These are phyloP conservation scores for Metopolophium dirhodum DNA, from an alignment of 1,140 invertebrate genomes.

Conservation along the genomic window DNA sequence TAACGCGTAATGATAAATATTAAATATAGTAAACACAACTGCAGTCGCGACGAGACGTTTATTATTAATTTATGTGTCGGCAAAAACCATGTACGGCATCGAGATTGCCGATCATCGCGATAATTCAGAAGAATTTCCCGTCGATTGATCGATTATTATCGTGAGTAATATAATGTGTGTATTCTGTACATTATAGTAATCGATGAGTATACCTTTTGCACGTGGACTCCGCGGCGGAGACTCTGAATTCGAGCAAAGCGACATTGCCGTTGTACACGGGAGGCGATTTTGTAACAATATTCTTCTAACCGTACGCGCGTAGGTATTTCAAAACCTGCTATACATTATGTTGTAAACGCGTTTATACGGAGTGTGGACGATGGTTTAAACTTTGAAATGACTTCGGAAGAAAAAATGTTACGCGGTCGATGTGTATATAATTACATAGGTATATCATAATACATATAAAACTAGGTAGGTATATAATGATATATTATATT, in stretches of 20 bases:
- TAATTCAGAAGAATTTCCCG: neutral
- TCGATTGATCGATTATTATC: neutral
- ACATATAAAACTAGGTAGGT: no score
- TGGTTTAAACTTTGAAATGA: neutral
- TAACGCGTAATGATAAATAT: no score
- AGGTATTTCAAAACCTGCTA: neutral
- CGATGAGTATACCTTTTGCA: neutral
- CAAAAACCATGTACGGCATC: neutral
- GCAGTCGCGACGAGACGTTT: neutral
- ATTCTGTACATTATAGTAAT: neutral
- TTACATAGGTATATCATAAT: neutral
- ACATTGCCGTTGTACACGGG: neutral
- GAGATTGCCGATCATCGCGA: neutral
- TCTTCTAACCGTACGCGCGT: neutral
- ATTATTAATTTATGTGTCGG: neutral
- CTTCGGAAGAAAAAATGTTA: neutral
- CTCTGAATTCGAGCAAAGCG: neutral
- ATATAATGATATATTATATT: no score
- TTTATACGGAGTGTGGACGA: neutral
- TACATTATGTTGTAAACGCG: neutral
- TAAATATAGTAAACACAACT: no score
- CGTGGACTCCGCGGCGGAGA: neutral
- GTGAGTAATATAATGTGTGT: neutral
- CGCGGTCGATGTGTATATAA: neutral
- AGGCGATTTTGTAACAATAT: neutral